phyloP scores from a whole-genome alignment of 2,888 invertebrate species.

The Agapostemon virescens region DNA sequence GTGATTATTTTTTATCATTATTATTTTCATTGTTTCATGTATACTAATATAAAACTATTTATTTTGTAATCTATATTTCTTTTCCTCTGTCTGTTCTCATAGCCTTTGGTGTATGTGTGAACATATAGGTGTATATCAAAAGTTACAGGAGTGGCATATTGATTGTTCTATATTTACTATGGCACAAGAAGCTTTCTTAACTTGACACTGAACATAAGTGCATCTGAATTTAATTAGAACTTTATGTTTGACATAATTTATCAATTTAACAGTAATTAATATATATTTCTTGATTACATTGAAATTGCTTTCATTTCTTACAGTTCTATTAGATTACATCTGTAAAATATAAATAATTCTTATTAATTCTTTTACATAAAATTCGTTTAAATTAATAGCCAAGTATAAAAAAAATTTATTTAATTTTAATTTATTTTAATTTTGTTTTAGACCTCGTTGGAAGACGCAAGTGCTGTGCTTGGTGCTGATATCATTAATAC shows the following conservation, averaged over 20 bases:
- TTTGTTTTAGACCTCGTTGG: conserved; percentile 65
- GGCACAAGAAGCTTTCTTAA: conserved; percentile 21
- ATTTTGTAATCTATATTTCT: background rate
- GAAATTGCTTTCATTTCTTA: background rate
- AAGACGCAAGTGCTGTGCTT: conserved; percentile 65
- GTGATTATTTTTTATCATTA: background rate
- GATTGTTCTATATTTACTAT: conserved; percentile 59
- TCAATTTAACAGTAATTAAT: background rate
- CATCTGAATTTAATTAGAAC: background rate
- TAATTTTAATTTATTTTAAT: too few relatives aligned
- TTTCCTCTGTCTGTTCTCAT: background rate
- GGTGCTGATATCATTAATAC: conserved; percentile 58
- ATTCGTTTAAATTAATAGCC: background rate
- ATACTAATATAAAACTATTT: background rate
- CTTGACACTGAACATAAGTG: conserved; percentile 23
- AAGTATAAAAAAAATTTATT: background rate
- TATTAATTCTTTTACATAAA: background rate
- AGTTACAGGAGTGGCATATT: conserved; percentile 57
- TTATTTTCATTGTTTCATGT: background rate
- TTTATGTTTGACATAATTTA: background rate
- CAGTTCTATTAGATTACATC: background rate
- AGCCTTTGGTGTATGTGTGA: background rate
- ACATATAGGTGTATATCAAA: conserved; percentile 44
- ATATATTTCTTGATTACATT: background rate
- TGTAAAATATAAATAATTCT: conserved; percentile 1